phyloP scores from a whole-genome alignment of 2,888 invertebrate genomes.

The Mythimna lalbum region DNA sequence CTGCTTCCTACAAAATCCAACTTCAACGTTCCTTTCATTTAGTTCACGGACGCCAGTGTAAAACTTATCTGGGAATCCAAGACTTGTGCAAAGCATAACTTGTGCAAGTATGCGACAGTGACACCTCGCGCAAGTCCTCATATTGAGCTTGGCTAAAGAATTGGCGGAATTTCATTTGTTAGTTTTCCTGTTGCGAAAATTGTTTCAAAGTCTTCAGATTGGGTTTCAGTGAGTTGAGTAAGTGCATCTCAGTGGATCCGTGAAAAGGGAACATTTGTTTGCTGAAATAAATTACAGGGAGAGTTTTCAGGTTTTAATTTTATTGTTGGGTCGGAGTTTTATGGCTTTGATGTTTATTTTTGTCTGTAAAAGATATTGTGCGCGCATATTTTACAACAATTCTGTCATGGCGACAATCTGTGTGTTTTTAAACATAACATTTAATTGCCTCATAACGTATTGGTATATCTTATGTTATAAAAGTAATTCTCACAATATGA shows the following conservation, averaged over 20 bases:
- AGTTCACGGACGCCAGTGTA: conserved; percentile 27
- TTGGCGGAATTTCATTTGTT: conserved; percentile 58
- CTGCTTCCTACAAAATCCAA: conserved; percentile 32
- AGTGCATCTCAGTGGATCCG: conserved; percentile 34
- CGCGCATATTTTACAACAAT: no score
- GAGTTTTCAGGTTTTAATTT: conserved; percentile 1
- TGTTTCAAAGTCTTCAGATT: conserved; percentile 49
- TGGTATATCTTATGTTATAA: background rate
- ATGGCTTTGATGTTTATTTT: background rate
- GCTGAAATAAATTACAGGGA: background rate
- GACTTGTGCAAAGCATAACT: conserved; percentile 60
- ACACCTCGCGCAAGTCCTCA: conserved; percentile 48
- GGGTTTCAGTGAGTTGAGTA: conserved; percentile 38
- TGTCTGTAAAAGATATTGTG: background rate
- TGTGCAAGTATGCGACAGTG: conserved; percentile 56
- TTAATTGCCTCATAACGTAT: background rate
- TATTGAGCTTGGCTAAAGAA: conserved; percentile 48
- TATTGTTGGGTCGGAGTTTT: background rate
- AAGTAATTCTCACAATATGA: background rate
- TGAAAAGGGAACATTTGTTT: conserved; percentile 31
- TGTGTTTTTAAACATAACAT: background rate
- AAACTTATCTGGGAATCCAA: conserved; percentile 52
- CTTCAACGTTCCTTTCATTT: conserved; percentile 49
- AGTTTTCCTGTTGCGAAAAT: conserved; percentile 55
- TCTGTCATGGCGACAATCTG: no score